Percentiles rank a stretch among this genome's conserved stretches.
phyloP scores from a whole-genome alignment of 1,140 invertebrate genomes.

The Cydia amplana region DNA sequence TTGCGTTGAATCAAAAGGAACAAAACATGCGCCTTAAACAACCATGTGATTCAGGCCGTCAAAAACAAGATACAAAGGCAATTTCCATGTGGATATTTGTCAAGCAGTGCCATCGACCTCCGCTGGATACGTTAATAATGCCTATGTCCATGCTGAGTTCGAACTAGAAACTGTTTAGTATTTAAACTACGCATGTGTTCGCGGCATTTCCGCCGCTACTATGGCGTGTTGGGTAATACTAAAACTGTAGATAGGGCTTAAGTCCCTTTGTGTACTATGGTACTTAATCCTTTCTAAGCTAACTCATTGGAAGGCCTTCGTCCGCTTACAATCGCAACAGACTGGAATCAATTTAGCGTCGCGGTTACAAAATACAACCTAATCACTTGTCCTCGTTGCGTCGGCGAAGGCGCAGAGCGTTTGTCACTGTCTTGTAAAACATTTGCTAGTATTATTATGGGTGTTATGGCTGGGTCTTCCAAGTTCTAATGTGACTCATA shows the following conservation, averaged over 20 bases:
- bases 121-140: not conserved
- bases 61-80: constrained; percentile 9
- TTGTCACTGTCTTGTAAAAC: not conserved
- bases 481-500: not conserved
- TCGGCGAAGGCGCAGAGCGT: not conserved
- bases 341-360: constrained; percentile 12
- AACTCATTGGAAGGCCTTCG: not conserved
- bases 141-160: not conserved
- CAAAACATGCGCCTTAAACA: not conserved
- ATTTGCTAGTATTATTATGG: not conserved
- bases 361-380: constrained; percentile 20
- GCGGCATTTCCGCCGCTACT: not conserved
- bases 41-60: not conserved
- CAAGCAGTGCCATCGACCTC: constrained; percentile 1
- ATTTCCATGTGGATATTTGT: constrained; percentile 24
- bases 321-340: constrained; percentile 16
- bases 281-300: not conserved
- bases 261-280: not conserved
- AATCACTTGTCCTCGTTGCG: constrained; percentile 17
- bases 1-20: no score
- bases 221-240: constrained; percentile 11
- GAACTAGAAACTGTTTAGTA: constrained; percentile 14
- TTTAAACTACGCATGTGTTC: constrained; percentile 1
- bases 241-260: not conserved
- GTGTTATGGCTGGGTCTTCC: not conserved